Conservation (phyloP, 2,113 vertebrate species). For the Gobiocypris rarus region DNA sequence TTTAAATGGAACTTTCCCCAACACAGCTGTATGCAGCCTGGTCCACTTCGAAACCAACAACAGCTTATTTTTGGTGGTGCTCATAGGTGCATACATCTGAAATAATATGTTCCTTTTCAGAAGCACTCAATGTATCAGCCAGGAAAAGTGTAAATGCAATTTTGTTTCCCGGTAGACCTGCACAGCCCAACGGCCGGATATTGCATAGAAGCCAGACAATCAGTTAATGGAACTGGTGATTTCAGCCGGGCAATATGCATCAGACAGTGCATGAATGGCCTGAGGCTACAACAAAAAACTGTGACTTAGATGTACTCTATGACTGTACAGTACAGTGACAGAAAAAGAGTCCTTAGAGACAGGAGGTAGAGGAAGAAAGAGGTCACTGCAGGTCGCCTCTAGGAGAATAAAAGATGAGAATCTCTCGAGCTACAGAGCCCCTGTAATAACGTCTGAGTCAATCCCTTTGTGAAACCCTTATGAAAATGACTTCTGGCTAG, state of each 20-base stretch:
- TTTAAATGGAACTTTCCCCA: too few species aligned
- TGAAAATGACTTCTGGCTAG: slow-evolving; percentile 17
- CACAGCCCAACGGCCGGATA: background rate
- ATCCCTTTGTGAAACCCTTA: slow-evolving; percentile 8
- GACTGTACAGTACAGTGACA: background rate
- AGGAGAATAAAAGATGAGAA: slow-evolving; percentile 9
- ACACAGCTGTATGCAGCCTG: background rate
- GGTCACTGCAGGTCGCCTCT: background rate
- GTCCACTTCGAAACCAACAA: background rate
- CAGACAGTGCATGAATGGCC: background rate
- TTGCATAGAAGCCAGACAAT: slow-evolving; percentile 7
- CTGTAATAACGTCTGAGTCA: background rate
- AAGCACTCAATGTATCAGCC: slow-evolving; percentile 1
- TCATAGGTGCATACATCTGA: background rate
- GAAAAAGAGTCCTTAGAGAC: slow-evolving; percentile 3
- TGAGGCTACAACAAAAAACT: background rate
- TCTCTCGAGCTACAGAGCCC: background rate
- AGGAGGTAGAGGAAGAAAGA: background rate
- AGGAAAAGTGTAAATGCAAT: background rate
- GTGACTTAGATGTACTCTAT: background rate
- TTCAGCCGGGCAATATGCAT: background rate
- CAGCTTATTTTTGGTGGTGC: background rate
- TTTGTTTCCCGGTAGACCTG: background rate
- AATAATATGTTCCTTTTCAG: background rate
- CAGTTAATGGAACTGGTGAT: background rate